phyloP scores from a whole-genome alignment of 2,113 vertebrate genomes.

The Parotia lawesii region DNA sequence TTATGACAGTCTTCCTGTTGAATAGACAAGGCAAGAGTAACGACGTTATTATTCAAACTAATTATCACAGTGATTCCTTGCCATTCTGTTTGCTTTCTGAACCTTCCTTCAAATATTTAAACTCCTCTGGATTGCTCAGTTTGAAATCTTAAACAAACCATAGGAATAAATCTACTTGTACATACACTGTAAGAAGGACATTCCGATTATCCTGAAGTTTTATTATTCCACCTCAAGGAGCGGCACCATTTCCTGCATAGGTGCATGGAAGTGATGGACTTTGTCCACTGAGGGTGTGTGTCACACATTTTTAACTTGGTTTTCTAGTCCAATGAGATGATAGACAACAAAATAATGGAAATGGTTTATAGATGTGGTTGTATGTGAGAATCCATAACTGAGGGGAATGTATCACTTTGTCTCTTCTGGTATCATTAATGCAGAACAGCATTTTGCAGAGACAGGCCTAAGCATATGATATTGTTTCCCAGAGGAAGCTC shows the following conservation, averaged over 20 bases:
- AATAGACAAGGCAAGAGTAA: neutral
- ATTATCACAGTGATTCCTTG: neutral
- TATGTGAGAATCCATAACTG: neutral
- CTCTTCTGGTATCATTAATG: neutral
- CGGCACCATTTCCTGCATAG: neutral
- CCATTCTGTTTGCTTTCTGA: constrained; percentile 5
- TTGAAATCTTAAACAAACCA: constrained; percentile 26
- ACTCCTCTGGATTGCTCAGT: neutral
- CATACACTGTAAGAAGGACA: neutral
- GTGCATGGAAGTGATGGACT: neutral
- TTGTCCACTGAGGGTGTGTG: neutral
- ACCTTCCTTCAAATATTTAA: constrained; percentile 31
- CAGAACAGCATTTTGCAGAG: neutral
- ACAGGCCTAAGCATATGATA: neutral
- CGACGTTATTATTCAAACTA: neutral
- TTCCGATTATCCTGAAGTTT: neutral
- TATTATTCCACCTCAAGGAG: neutral
- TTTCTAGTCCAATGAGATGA: neutral
- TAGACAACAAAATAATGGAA: neutral
- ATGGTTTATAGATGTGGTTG: neutral
- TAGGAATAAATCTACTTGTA: neutral
- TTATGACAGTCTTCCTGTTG: neutral
- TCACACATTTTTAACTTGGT: neutral
- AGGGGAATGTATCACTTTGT: neutral
- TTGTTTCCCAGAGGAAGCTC: neutral